Conservation (phyloP, 2,113 vertebrate species). For the Burhinus bistriatus region DNA sequence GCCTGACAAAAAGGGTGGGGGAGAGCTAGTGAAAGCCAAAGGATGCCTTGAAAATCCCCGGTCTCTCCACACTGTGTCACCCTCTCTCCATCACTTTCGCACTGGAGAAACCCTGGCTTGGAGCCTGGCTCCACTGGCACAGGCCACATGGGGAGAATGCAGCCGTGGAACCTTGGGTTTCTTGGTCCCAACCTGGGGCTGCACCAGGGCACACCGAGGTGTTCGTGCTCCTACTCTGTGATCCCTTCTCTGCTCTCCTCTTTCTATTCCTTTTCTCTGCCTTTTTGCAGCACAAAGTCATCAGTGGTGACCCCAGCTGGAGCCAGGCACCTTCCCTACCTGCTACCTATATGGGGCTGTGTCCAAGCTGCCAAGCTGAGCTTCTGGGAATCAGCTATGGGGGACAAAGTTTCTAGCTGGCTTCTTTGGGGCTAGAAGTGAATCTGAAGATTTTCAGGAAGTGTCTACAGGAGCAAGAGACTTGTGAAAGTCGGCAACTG, state of each 20-base stretch:
- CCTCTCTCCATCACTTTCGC: slow-evolving; percentile 8
- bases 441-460: neutral
- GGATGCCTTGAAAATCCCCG: neutral
- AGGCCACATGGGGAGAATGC: neutral
- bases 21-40: neutral
- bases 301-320: neutral
- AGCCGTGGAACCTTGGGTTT: neutral
- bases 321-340: neutral
- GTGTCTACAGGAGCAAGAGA: neutral
- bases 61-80: slow-evolving; percentile 61
- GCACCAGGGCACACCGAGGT: no score
- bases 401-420: neutral
- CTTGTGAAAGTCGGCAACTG: neutral
- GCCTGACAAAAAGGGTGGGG: neutral
- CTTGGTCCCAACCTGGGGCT: neutral
- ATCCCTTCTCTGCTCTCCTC: neutral
- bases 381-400: neutral
- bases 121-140: neutral
- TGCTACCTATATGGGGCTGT: neutral
- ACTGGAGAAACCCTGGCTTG: neutral
- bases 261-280: neutral
- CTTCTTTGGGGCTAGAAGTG: neutral
- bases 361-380: neutral
- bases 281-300: neutral
- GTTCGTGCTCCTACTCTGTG: neutral